phyloP scores from a whole-genome alignment of 2,888 invertebrate genomes.

The Agrenia bidenticulata region DNA sequence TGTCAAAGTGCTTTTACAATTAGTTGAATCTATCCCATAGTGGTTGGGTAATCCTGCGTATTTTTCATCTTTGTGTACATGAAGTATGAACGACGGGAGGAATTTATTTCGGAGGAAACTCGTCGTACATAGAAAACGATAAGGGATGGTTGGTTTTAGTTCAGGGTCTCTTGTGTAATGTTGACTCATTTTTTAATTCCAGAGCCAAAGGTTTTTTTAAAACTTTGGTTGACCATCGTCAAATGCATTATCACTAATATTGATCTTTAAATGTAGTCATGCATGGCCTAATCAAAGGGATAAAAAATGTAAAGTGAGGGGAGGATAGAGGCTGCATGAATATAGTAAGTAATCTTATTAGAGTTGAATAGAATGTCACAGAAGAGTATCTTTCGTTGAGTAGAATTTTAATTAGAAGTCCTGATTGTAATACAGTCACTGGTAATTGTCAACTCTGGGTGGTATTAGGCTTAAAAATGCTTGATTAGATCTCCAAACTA shows the following conservation, averaged over 20 bases:
- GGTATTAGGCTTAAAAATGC: conserved; percentile 50
- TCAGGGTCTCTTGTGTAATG: too few species aligned
- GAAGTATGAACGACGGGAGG: too few species aligned
- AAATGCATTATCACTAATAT: not conserved
- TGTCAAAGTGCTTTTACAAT: conserved; percentile 21
- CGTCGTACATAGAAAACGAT: too few species aligned
- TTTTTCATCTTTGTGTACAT: not conserved
- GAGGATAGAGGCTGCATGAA: conserved; percentile 24
- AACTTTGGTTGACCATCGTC: conserved; percentile 7
- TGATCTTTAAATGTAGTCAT: conserved; percentile 1
- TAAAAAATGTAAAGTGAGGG: not conserved
- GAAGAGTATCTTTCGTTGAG: conserved; percentile 33
- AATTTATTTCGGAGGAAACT: too few species aligned
- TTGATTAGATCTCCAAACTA: conserved; percentile 45
- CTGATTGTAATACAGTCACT: conserved; percentile 46
- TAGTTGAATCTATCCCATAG: not conserved
- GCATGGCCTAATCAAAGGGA: not conserved
- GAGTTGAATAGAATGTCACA: conserved; percentile 47
- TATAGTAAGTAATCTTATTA: conserved; percentile 49
- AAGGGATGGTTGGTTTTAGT: too few species aligned
- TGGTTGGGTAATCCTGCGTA: not conserved
- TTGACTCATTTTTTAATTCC: too few species aligned
- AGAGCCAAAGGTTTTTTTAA: not conserved
- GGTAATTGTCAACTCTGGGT: conserved; percentile 53
- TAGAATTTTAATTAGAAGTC: conserved; percentile 52